These are phyloP conservation scores for Scolanthus callimorphus DNA, from an alignment of 92 coral and sea anemone genomes.

Conservation along the genomic window DNA sequence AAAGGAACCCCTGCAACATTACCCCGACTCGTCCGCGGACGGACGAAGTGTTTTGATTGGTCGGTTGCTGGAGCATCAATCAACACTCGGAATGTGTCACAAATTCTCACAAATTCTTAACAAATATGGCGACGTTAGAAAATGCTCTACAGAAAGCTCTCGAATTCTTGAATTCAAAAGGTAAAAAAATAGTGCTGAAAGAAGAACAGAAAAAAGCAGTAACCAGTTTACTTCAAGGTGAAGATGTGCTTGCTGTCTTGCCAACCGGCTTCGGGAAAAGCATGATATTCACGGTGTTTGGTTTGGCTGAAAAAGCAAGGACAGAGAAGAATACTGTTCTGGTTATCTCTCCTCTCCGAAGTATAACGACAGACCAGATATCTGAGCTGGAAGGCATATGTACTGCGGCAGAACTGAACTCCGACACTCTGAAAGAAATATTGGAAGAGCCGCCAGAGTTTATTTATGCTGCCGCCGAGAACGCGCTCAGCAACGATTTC, in stretches of 20 bases:
- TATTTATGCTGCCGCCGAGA: slow-evolving; percentile 21
- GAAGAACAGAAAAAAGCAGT: slow-evolving; percentile 10
- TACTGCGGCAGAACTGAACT: slow-evolving; percentile 4
- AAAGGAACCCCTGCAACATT: no score
- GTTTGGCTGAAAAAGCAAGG: not conserved
- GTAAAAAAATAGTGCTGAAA: not conserved
- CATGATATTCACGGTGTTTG: slow-evolving; percentile 14
- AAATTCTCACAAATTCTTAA: no score
- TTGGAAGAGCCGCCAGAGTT: slow-evolving; percentile 8
- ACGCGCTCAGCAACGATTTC: slow-evolving; percentile 10
- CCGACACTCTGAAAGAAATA: not conserved
- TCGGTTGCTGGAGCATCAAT: no score
- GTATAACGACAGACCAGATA: slow-evolving; percentile 11
- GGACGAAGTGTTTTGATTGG: no score
- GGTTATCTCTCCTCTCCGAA: slow-evolving; percentile 11
- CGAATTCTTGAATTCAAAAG: not conserved
- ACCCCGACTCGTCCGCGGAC: no score
- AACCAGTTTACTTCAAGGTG: not conserved
- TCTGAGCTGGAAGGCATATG: slow-evolving; percentile 7
- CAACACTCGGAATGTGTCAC: no score
- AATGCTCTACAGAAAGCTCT: not conserved
- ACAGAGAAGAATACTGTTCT: not conserved
- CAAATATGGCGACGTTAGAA: not conserved
- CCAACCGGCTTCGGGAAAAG: slow-evolving; percentile 21
- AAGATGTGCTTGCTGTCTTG: slow-evolving; percentile 10